Evolutionary conservation across 2,888 invertebrate species (phyloP).

Genomic region (Elysia crispata): DNA sequence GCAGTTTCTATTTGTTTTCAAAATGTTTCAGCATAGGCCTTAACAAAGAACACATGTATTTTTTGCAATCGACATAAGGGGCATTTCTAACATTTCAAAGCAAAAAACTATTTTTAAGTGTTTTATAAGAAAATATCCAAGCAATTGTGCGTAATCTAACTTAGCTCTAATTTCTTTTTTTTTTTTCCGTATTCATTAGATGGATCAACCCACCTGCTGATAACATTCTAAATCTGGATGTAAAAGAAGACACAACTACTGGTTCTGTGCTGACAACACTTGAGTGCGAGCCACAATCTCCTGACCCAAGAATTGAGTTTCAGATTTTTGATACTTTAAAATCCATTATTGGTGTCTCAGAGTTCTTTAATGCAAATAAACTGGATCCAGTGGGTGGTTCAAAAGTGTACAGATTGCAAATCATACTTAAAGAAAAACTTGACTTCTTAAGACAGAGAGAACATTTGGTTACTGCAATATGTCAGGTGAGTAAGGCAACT

Average conservation of each 20-base stretch:
- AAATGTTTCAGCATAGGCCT: too few species aligned
- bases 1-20: too few species aligned
- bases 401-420: slow-evolving; percentile 2
- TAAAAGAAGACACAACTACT: background rate
- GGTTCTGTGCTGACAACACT: slow-evolving; percentile 23
- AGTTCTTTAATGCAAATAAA: background rate
- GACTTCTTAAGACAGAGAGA: slow-evolving; percentile 1
- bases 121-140: too few species aligned
- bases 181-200: too few species aligned
- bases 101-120: too few species aligned
- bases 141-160: background rate
- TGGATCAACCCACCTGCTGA: background rate
- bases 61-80: too few species aligned
- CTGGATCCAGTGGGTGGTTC: background rate
- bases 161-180: background rate
- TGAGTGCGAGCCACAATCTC: slow-evolving; percentile 23
- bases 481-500: slow-evolving; percentile 43
- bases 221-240: background rate
- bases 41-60: too few species aligned
- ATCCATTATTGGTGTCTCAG: background rate
- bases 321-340: slow-evolving; percentile 19
- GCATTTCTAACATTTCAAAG: too few species aligned
- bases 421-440: slow-evolving; percentile 13
- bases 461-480: slow-evolving; percentile 31
- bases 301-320: slow-evolving; percentile 37